Percentiles rank a stretch among this genome's conserved stretches.
Conservation (phyloP, 2,113 vertebrate genomes). For the Strix uralensis region DNA sequence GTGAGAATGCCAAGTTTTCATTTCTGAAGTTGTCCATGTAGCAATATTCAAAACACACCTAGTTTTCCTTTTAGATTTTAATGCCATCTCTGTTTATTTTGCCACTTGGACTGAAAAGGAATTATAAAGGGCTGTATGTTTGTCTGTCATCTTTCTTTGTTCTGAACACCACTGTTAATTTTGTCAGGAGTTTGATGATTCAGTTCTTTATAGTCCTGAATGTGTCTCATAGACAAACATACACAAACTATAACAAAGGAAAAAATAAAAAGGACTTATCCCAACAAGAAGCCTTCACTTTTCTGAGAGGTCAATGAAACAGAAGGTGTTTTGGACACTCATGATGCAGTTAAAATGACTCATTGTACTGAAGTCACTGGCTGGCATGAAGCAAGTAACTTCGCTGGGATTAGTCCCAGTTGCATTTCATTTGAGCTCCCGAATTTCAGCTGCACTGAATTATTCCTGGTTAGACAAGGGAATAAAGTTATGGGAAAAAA, state of each 20-base stretch:
- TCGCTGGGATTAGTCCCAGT: slow-evolving; percentile 1
- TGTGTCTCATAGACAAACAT: not conserved
- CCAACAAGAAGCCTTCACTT: not conserved
- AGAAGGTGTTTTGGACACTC: slow-evolving; percentile 30
- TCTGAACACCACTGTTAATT: not conserved
- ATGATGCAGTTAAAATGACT: slow-evolving; percentile 1
- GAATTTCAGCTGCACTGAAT: slow-evolving; percentile 27
- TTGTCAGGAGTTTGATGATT: not conserved
- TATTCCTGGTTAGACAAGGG: slow-evolving; percentile 6
- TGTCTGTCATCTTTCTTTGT: not conserved
- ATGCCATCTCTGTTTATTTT: not conserved
- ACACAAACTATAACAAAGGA: not conserved
- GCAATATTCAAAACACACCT: not conserved
- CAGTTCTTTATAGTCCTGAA: not conserved
- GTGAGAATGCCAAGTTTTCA: not conserved
- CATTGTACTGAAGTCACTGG: not conserved
- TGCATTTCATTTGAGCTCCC: not conserved
- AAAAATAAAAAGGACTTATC: not conserved
- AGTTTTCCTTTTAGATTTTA: not conserved
- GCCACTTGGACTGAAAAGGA: not conserved
- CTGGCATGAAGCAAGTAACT: not conserved
- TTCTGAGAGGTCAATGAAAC: not conserved
- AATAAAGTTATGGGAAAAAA: not conserved
- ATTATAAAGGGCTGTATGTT: not conserved
- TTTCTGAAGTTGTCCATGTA: not conserved